Percentiles rank a stretch among this genome's conserved stretches.
These are phyloP conservation scores for Tribolium freemani DNA, from an alignment of 2,888 invertebrate genomes.

Conservation along the genomic window DNA sequence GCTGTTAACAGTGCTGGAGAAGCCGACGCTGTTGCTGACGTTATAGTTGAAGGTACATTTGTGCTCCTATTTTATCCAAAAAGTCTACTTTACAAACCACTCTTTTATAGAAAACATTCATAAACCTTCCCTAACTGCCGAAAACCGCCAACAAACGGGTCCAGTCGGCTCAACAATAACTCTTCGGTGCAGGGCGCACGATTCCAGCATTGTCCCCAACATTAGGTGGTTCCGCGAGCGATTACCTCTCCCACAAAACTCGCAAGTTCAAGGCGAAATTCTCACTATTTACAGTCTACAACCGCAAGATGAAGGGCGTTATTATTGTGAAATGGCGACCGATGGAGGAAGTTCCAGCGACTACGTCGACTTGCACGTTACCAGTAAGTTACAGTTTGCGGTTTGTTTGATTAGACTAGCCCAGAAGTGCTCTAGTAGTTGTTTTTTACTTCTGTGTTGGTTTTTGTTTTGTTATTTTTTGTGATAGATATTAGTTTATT, in stretches of 20 bases:
- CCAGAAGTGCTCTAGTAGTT: conserved; percentile 10
- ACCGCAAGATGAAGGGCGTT: conserved; percentile 81
- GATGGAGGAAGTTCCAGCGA: conserved; percentile 72
- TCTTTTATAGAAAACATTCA: conserved; percentile 55
- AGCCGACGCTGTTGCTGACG: conserved; percentile 85
- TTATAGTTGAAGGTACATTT: conserved; percentile 87
- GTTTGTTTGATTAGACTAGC: not conserved
- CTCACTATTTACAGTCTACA: conserved; percentile 73
- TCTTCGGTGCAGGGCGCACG: conserved; percentile 73
- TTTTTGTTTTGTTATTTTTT: conserved; percentile 20
- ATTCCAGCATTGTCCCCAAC: conserved; percentile 62
- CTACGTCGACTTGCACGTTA: conserved; percentile 81
- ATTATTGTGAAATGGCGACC: conserved; percentile 79
- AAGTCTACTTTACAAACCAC: conserved; percentile 5
- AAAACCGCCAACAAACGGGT: conserved; percentile 70
- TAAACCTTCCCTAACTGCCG: conserved; percentile 63
- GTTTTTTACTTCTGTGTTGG: conserved; percentile 19
- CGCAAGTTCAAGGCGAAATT: conserved; percentile 68
- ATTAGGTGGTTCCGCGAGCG: conserved; percentile 74
- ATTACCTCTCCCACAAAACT: conserved; percentile 71
- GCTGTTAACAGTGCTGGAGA: conserved; percentile 80
- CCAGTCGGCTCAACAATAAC: conserved; percentile 72
- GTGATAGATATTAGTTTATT: conserved; percentile 38
- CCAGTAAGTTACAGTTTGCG: conserved; percentile 75
- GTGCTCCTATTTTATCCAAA: no score